Base-by-base conservation (phyloP, 1,140 invertebrate species). In the Maniola jurtina region DNA sequence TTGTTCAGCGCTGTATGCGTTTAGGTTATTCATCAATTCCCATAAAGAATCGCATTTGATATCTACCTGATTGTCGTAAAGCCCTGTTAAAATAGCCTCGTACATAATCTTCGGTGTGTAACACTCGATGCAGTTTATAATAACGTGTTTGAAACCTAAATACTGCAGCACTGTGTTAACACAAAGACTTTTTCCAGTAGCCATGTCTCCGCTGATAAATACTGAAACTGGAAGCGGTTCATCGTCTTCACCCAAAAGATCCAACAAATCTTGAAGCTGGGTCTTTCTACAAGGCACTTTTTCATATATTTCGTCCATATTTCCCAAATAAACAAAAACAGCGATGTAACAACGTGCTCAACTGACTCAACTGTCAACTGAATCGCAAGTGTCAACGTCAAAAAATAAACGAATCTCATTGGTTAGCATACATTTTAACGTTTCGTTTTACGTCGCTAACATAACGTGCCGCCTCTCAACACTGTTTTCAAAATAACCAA, bases 51-150 rank as follows among this genome's bases (percentile, higher is more conserved):
- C 96, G 78, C 95, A 96, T 86, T 92, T 92, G 6, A 88, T 80
- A 34, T 91, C 83, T 6, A 64, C 57, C 2, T 84, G 79, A 45
- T 84, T 79, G 9, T 90, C 77, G 56, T 73, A 80, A 6, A 97
- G 82, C 60, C 93, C 92, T 54, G 92, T 92, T 33, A 97, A 68
- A 16, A 97, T 94, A n/a, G 93, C 92, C 84, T 97, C 96, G 76
- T 94, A 95, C 47, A 97, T 88, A 58, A 96, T 93, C 88, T 94
- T 95, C 2, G 92, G 85, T n/a, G 92, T 93, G 76, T 95, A 95
- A 78, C 95, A 96, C 81, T 98, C 96, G 6, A 97, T 92, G 80
- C 96, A 96, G 84, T 97, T 96, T n/a, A 97, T 85, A 54, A 93
- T 82, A 25, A 94, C 93, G 74, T 93, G 89, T 79, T 93, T 94